phyloP scores from a whole-genome alignment of 2,113 vertebrate genomes.

The Circaetus gallicus region DNA sequence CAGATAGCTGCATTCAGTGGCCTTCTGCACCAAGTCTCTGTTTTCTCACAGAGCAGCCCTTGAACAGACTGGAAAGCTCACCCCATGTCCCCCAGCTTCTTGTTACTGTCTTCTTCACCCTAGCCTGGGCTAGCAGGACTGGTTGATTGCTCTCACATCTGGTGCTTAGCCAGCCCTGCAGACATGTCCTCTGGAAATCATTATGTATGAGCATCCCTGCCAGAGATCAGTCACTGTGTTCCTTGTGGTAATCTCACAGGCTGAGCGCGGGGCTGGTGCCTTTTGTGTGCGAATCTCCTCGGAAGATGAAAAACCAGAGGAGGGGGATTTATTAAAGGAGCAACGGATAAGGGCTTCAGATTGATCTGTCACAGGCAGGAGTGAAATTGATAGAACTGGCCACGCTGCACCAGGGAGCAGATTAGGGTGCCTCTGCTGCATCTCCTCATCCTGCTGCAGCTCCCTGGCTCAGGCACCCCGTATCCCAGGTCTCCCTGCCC shows the following conservation, averaged over 20 bases:
- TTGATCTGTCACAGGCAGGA: not conserved
- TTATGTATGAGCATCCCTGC: not conserved
- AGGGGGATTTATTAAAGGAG: not conserved
- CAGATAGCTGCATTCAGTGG: not conserved
- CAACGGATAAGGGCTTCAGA: not conserved
- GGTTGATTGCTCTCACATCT: not conserved
- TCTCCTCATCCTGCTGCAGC: accelerated
- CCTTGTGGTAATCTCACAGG: not conserved
- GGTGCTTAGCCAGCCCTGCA: not conserved
- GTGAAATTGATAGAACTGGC: not conserved
- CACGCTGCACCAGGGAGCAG: not conserved
- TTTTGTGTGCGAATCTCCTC: not conserved
- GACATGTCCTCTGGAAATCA: not conserved
- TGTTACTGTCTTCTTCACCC: not conserved
- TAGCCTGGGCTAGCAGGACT: not conserved
- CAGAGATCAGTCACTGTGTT: not conserved
- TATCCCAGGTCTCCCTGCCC: not conserved
- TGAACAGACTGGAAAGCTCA: not conserved
- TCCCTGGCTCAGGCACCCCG: not conserved
- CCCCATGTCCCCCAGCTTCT: not conserved
- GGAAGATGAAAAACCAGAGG: not conserved
- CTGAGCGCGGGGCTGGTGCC: not conserved
- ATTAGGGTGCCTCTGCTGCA: not conserved
- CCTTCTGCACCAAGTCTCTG: not conserved
- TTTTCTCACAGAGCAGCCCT: not conserved